Base-by-base conservation (phyloP, 2,888 invertebrate species). In the Tinea pellionella region DNA sequence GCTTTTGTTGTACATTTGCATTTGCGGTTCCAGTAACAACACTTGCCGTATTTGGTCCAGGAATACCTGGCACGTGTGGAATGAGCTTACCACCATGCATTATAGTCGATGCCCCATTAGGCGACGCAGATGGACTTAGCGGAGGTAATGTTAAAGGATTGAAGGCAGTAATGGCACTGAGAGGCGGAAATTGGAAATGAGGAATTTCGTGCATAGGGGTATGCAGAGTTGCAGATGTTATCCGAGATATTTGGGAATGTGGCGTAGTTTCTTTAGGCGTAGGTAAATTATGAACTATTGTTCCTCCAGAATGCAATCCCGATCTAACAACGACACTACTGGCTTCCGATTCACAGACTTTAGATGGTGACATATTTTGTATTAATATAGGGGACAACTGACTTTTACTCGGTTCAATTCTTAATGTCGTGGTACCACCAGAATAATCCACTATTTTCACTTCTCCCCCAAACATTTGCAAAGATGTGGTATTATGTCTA, bases 21-120 rank as follows among this genome's bases (percentile, higher is more conserved):
- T 67, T 73, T 56, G 69, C 42, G 66, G 70, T 79, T 61, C 72
- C 75, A 58, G 76, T 68, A 65, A 72, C 88, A 24, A 87, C 71
- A 19, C 83, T 78, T 24, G 92, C 75, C 32, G 90, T 90, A 65
- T 91, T 91, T 2, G 95, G 96, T 9, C 95, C 95, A 0, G 96
- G 95, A 78, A 96, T 96, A 12, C 95, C 96, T 6, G 95, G 95
- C 11, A 96, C 95, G 74, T 94, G 93, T 0, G 95, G 93, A 69
- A 96, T 93, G n/a, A 92, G 80, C 74, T 93, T 94, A 18, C 93
- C 94, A 13, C 89, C 90, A 66, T 91, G 91, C 55, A 91, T 74
- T 63, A 92, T 91, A 29, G 89, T 90, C n/a, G 89, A 84, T 51
- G 91, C 88, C 11, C 90, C 90, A 64, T 90, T 89, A 43, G 91